Evolutionary conservation across 2,888 invertebrate genomes (phyloP).

Genomic region (Clostera curtula): DNA sequence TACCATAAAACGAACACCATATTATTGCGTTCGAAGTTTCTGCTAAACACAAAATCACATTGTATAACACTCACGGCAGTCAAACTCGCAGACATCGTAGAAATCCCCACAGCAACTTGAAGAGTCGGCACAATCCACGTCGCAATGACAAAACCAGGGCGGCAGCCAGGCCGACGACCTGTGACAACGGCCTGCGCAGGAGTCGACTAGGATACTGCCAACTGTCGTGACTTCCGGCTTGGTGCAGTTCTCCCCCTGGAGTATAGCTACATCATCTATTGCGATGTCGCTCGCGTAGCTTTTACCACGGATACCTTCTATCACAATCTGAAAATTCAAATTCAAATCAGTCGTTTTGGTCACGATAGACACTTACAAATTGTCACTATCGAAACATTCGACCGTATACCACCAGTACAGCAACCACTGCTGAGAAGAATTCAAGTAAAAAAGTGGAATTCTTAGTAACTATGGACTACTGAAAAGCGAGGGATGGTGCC

Average conservation of each 20-base stretch:
- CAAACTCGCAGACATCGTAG: constrained; percentile 69
- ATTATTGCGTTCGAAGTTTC: too few species aligned
- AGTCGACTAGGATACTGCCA: constrained; percentile 54
- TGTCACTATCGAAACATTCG: too few species aligned
- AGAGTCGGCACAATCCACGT: constrained; percentile 63
- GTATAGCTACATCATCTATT: constrained; percentile 84
- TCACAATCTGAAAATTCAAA: constrained; percentile 75
- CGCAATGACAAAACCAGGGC: constrained; percentile 73
- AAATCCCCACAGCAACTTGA: constrained; percentile 82
- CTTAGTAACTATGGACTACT: too few species aligned
- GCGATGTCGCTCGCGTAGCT: constrained; percentile 85
- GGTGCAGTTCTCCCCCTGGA: constrained; percentile 74
- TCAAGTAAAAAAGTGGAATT: too few species aligned
- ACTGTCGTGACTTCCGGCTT: constrained; percentile 21
- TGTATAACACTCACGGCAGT: constrained; percentile 17
- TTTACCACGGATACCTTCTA: constrained; percentile 82
- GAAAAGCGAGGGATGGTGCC: too few species aligned
- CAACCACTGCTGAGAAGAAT: too few species aligned
- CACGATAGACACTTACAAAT: background rate
- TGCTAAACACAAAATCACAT: constrained; percentile 3
- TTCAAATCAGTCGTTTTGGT: background rate
- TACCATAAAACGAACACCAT: too few species aligned
- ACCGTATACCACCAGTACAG: too few species aligned
- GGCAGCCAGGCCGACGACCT: background rate
- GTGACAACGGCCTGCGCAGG: constrained; percentile 70